A percentile compares a stretch with the other conserved stretches of the same genome.
phyloP scores from a whole-genome alignment of 2,888 invertebrate species.

The Drosophila picticornis region DNA sequence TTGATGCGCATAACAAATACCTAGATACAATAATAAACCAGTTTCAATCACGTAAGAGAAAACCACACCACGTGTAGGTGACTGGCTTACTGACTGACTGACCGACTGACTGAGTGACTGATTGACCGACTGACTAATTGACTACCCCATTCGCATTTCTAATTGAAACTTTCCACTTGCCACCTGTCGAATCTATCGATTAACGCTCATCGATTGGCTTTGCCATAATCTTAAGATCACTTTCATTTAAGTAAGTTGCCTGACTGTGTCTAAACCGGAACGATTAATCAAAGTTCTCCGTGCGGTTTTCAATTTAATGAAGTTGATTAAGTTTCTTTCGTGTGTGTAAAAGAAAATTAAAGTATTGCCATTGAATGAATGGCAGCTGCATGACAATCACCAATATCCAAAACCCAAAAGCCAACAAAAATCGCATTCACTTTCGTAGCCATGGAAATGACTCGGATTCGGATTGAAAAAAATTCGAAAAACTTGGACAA shows the following conservation, averaged over 20 bases:
- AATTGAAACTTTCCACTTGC: conserved; percentile 52
- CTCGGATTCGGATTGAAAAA: conserved; percentile 38
- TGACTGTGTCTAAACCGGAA: neutral
- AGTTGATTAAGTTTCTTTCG: conserved; percentile 25
- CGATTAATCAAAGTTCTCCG: neutral
- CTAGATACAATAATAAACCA: conserved; percentile 36
- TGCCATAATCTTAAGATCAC: neutral
- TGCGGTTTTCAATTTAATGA: neutral
- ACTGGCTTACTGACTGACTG: conserved; percentile 2
- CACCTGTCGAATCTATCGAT: neutral
- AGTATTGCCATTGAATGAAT: conserved; percentile 65
- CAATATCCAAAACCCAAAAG: conserved; percentile 19
- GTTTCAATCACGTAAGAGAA: conserved; percentile 60
- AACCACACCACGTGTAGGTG: conserved; percentile 29
- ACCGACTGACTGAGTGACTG: neutral
- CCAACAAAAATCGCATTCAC: conserved; percentile 63
- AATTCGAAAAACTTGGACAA: conserved; percentile 51
- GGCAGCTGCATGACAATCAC: conserved; percentile 69
- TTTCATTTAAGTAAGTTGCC: neutral
- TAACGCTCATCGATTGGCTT: neutral
- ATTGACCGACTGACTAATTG: neutral
- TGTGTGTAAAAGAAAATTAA: conserved; percentile 63
- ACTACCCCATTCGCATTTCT: conserved; percentile 56
- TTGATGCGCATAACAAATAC: conserved; percentile 11
- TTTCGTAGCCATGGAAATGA: conserved; percentile 63